phyloP scores from a whole-genome alignment of 2,888 invertebrate species.

The Eledone cirrhosa region DNA sequence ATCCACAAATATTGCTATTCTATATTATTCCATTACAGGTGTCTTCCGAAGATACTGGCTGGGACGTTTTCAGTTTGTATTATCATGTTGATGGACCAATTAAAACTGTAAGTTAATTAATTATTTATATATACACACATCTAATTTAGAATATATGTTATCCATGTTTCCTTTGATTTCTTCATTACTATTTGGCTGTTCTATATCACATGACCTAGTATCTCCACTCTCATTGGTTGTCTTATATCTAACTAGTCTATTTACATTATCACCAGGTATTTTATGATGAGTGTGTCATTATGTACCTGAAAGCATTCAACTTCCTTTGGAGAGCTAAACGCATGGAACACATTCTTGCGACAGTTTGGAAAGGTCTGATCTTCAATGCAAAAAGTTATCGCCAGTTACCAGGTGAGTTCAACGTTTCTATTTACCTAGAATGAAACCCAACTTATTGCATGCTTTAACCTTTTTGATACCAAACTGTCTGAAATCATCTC shows the following conservation, averaged over 20 bases:
- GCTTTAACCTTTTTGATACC: too few relatives aligned
- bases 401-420: conserved; percentile 73
- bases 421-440: too few relatives aligned
- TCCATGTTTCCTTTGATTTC: too few relatives aligned
- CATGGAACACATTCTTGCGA: conserved; percentile 85
- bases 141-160: too few relatives aligned
- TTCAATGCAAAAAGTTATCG: conserved; percentile 77
- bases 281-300: conserved; percentile 73
- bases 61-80: conserved; percentile 89
- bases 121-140: too few relatives aligned
- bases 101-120: conserved; percentile 74
- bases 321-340: conserved; percentile 89
- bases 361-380: conserved; percentile 84
- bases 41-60: conserved; percentile 79
- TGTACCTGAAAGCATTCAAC: conserved; percentile 84
- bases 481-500: too few relatives aligned
- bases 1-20: too few relatives aligned
- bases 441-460: too few relatives aligned
- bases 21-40: conserved; percentile 43
- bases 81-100: conserved; percentile 90
- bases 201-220: too few relatives aligned
- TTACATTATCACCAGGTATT: conserved; percentile 67
- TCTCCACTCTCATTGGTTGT: background rate
- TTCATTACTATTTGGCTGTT: too few relatives aligned
- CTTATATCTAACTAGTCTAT: background rate